These are phyloP conservation scores for Triplophysa tibetana DNA, from an alignment of 2,113 vertebrate species.

Conservation along the genomic window DNA sequence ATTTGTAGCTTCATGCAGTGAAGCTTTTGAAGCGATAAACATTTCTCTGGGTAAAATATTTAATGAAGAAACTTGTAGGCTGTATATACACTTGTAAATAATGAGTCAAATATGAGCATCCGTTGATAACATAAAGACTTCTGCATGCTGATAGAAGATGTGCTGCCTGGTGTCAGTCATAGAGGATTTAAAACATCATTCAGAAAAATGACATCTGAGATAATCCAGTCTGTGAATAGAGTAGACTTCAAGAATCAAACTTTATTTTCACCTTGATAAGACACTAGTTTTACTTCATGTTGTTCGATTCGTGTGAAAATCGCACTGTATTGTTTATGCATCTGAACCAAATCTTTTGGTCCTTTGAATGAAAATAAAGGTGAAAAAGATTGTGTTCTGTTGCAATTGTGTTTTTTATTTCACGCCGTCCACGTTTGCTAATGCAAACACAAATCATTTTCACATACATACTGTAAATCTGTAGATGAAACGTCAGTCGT, in stretches of 20 bases:
- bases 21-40: slow-evolving; percentile 20
- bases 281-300: not conserved
- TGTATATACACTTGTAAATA: not conserved
- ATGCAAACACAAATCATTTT: no score
- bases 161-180: slow-evolving; percentile 43
- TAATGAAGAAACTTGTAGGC: slow-evolving; percentile 10
- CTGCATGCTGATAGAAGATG: slow-evolving; percentile 63
- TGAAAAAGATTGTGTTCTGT: not conserved
- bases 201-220: slow-evolving; percentile 42
- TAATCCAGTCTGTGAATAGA: slow-evolving; percentile 52
- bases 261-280: not conserved
- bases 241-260: slow-evolving; percentile 31
- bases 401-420: no score
- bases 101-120: not conserved
- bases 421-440: no score
- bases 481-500: no score
- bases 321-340: slow-evolving; percentile 31
- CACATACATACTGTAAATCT: no score
- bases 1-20: slow-evolving; percentile 29
- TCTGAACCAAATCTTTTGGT: not conserved
- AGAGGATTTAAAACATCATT: slow-evolving; percentile 47
- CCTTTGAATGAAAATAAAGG: slow-evolving; percentile 42
- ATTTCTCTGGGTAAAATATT: slow-evolving; percentile 21
- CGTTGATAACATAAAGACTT: not conserved
- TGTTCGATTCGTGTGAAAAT: slow-evolving; percentile 6